phyloP scores from a whole-genome alignment of 2,888 invertebrate species.

The Nesidiocoris tenuis region DNA sequence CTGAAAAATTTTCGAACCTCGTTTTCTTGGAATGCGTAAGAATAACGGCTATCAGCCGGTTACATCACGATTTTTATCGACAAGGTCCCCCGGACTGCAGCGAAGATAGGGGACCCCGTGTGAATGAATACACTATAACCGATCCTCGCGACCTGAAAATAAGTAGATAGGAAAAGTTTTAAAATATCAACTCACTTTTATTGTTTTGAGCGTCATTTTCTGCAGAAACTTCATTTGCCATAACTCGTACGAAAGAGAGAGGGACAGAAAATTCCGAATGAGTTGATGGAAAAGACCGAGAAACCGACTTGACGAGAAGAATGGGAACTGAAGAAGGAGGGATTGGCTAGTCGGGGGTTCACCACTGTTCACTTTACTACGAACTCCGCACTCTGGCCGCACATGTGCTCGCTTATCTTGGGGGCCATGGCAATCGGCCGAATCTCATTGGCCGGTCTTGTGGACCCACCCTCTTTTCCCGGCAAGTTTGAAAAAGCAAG shows the following conservation, averaged over 20 bases:
- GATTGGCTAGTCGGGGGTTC: not conserved
- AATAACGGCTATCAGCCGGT: conserved; percentile 18
- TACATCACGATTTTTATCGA: conserved; percentile 36
- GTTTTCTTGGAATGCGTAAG: not conserved
- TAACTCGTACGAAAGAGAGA: conserved; percentile 15
- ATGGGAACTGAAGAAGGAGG: not conserved
- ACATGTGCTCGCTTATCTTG: conserved; percentile 47
- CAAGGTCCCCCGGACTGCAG: conserved; percentile 1
- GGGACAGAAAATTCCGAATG: not conserved
- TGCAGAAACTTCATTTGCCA: conserved; percentile 36
- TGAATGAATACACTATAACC: not conserved
- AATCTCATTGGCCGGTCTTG: not conserved
- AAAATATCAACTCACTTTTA: conserved; percentile 12
- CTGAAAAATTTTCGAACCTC: not conserved
- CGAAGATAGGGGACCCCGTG: not conserved
- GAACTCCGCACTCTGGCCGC: conserved; percentile 39
- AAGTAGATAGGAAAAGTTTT: not conserved
- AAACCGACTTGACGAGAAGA: not conserved
- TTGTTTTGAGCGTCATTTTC: conserved; percentile 30
- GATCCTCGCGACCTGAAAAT: not conserved
- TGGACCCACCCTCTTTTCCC: not conserved
- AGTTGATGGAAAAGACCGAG: not conserved
- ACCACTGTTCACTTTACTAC: not conserved
- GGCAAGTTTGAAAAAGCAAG: not conserved
- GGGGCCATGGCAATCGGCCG: conserved; percentile 3